Evolutionary conservation across 2,888 invertebrate species (phyloP).

Genomic region (Cyrtodaria siliqua): DNA sequence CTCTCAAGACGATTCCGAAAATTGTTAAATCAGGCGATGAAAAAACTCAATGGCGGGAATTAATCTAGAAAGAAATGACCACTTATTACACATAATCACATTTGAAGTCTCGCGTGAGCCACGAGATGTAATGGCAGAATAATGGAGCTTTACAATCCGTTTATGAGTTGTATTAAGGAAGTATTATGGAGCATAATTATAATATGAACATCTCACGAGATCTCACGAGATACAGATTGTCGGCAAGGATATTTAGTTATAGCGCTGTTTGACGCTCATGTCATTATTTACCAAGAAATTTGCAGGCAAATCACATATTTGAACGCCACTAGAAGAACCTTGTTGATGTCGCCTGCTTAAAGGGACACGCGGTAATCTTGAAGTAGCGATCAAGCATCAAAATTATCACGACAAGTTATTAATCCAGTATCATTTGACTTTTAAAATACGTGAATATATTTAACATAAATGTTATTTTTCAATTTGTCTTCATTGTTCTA

Average conservation of each 20-base stretch:
- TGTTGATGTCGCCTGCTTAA: too few species aligned
- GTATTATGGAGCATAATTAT: conserved; percentile 41
- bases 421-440: too few species aligned
- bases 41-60: conserved; percentile 37
- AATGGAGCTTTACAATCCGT: conserved; percentile 55
- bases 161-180: conserved; percentile 53
- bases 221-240: conserved; percentile 23
- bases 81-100: conserved; percentile 57
- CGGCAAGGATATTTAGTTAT: conserved; percentile 53
- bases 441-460: too few species aligned
- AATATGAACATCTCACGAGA: conserved; percentile 53
- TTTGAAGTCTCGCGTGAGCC: conserved; percentile 65
- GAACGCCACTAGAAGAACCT: too few species aligned
- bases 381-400: too few species aligned
- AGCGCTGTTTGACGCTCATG: conserved; percentile 4
- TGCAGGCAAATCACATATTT: background rate
- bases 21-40: conserved; percentile 62
- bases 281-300: conserved; percentile 4
- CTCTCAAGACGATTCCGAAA: conserved; percentile 51
- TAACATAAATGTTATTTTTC: too few species aligned
- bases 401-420: too few species aligned
- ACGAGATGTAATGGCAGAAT: conserved; percentile 43
- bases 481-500: too few species aligned
- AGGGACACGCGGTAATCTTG: too few species aligned
- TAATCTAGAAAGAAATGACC: conserved; percentile 62